Percentiles rank a stretch among this genome's conserved stretches.
These are phyloP conservation scores for Palythoa grandiflora DNA, from an alignment of 92 coral and sea anemone genomes.

Conservation along the genomic window DNA sequence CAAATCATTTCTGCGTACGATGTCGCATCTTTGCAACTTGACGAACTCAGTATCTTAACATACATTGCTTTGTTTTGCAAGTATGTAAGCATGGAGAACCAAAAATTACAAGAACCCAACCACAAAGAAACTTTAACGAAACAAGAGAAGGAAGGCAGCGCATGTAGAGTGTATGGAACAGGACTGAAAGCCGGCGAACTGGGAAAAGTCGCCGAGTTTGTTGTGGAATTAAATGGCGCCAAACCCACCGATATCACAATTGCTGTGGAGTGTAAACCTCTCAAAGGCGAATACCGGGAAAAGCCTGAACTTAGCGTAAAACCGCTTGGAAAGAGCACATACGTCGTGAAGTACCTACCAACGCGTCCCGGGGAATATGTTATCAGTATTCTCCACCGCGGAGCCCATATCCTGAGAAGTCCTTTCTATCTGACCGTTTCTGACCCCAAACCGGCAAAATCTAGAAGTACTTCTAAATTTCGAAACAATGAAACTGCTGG, in stretches of 20 bases:
- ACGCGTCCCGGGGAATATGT: slow-evolving; percentile 92
- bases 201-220: slow-evolving; percentile 94
- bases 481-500: background rate
- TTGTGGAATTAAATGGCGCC: slow-evolving; percentile 90
- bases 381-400: slow-evolving; percentile 88
- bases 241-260: slow-evolving; percentile 95
- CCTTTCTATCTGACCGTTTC: slow-evolving; percentile 91
- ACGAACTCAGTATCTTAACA: slow-evolving; percentile 93
- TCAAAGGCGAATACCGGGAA: slow-evolving; percentile 74
- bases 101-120: slow-evolving; percentile 44
- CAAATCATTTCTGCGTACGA: slow-evolving; percentile 94
- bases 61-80: slow-evolving; percentile 94
- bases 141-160: slow-evolving; percentile 47
- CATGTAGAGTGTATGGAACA: slow-evolving; percentile 84
- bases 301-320: slow-evolving; percentile 93
- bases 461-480: slow-evolving; percentile 6
- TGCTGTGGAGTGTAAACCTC: slow-evolving; percentile 95
- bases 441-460: slow-evolving; percentile 48
- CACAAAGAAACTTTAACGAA: slow-evolving; percentile 20
- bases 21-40: slow-evolving; percentile 82
- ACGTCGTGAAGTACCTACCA: slow-evolving; percentile 92
- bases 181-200: slow-evolving; percentile 88
- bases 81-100: slow-evolving; percentile 76
- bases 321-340: slow-evolving; percentile 87
- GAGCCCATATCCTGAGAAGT: slow-evolving; percentile 94